Conservation (phyloP, 2,888 invertebrate species). For the Synanthedon tipuliformis region DNA sequence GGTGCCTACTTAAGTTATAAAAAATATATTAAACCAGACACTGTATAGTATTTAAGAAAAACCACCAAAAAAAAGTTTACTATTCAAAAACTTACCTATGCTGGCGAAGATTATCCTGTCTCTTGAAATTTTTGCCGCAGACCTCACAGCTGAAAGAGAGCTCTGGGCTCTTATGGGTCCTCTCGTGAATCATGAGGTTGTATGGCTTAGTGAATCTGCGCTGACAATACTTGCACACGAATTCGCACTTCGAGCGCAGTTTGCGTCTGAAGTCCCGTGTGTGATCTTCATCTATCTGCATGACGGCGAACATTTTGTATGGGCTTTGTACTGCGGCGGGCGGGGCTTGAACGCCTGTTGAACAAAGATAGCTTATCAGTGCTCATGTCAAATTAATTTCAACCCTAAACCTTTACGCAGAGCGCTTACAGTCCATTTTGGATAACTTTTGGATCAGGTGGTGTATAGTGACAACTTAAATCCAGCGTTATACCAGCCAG, state of each 20-base stretch:
- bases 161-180: constrained; percentile 97
- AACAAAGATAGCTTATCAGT: constrained; percentile 52
- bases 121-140: constrained; percentile 97
- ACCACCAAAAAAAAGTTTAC: not conserved
- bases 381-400: not conserved
- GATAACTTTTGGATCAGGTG: too few relatives aligned
- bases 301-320: constrained; percentile 88
- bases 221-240: constrained; percentile 98
- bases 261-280: constrained; percentile 87
- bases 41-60: not conserved
- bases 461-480: too few relatives aligned
- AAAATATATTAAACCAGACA: not conserved
- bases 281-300: constrained; percentile 91
- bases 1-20: not conserved
- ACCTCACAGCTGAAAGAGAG: constrained; percentile 97
- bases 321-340: constrained; percentile 60
- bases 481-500: too few relatives aligned
- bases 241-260: constrained; percentile 95
- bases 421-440: too few relatives aligned
- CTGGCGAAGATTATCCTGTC: constrained; percentile 95
- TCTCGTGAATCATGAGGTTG: constrained; percentile 98
- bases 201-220: constrained; percentile 98
- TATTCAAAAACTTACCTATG: constrained; percentile 78
- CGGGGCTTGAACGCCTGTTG: constrained; percentile 62
- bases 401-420: not conserved